A percentile compares a stretch with the other conserved stretches of the same genome.
Evolutionary conservation across 2,797 vertebrate species (phyloP).

Genomic region (Enteromius radiatus): DNA sequence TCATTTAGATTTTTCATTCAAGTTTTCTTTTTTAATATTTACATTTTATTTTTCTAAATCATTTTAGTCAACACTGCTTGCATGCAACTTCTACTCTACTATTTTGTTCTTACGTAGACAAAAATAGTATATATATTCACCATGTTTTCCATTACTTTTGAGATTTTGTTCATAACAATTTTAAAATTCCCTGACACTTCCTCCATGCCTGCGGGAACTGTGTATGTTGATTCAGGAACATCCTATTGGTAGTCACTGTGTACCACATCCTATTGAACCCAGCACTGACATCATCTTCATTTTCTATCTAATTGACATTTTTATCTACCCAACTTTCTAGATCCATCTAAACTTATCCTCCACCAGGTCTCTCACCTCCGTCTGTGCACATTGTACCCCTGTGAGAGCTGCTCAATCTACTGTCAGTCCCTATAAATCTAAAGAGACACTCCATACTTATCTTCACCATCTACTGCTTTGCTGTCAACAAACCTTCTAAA

Average conservation of each 20-base stretch:
- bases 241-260: background rate
- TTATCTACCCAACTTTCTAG: conserved; percentile 52
- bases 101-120: background rate
- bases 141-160: background rate
- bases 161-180: background rate
- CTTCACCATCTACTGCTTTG: conserved; percentile 3
- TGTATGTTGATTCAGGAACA: conserved; percentile 1
- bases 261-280: background rate
- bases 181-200: background rate
- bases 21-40: background rate
- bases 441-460: conserved; percentile 1
- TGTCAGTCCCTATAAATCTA: conserved; percentile 17
- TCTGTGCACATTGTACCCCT: background rate
- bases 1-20: background rate
- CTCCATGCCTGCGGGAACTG: background rate
- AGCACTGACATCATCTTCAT: background rate
- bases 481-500: conserved; percentile 31
- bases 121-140: background rate
- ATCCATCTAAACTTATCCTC: conserved; percentile 8
- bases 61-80: background rate
- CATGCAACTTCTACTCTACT: background rate
- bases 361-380: background rate
- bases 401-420: conserved; percentile 9
- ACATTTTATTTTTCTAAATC: background rate
- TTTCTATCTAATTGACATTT: background rate